A percentile compares a stretch with the other conserved stretches of the same genome.
These are phyloP conservation scores for Erithacus rubecula DNA, from an alignment of 2,797 vertebrate genomes.

Conservation along the genomic window DNA sequence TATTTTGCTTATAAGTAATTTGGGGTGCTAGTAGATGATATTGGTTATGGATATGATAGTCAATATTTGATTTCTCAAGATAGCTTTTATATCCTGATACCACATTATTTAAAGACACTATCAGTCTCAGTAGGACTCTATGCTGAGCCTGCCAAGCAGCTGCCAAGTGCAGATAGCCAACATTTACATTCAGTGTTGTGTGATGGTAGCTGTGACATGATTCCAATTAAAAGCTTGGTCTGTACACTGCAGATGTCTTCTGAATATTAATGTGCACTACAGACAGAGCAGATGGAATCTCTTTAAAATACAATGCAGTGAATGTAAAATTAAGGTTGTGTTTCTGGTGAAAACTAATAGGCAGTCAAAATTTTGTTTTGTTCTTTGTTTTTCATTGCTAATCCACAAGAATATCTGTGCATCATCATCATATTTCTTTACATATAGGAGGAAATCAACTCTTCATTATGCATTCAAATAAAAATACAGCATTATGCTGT, in stretches of 20 bases:
- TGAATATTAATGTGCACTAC: conserved; percentile 57
- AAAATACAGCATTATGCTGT: neutral
- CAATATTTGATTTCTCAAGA: conserved; percentile 48
- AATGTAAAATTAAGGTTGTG: conserved; percentile 39
- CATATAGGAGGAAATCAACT: neutral
- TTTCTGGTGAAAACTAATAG: conserved; percentile 10
- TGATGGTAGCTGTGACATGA: conserved; percentile 53
- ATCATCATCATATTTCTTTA: neutral
- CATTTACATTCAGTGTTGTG: conserved; percentile 58
- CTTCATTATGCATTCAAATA: neutral
- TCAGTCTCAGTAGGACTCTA: conserved; percentile 37
- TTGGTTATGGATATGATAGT: neutral
- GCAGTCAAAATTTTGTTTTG: neutral
- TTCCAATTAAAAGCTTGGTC: conserved; percentile 65
- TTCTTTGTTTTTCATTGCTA: neutral
- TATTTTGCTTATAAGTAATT: neutral
- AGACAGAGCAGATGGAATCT: conserved; percentile 56
- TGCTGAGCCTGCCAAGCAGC: conserved; percentile 43
- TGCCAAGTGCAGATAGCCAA: conserved; percentile 58
- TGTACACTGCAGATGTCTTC: conserved; percentile 59
- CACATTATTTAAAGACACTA: conserved; percentile 22
- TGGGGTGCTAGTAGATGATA: neutral
- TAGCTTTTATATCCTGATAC: conserved; percentile 5
- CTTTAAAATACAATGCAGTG: conserved; percentile 21
- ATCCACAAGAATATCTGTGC: neutral